Evolutionary conservation across 2,113 vertebrate genomes (phyloP), one percentile per base, ranked within the genome.

Genomic region (Aleadryas rufinucha): DNA sequence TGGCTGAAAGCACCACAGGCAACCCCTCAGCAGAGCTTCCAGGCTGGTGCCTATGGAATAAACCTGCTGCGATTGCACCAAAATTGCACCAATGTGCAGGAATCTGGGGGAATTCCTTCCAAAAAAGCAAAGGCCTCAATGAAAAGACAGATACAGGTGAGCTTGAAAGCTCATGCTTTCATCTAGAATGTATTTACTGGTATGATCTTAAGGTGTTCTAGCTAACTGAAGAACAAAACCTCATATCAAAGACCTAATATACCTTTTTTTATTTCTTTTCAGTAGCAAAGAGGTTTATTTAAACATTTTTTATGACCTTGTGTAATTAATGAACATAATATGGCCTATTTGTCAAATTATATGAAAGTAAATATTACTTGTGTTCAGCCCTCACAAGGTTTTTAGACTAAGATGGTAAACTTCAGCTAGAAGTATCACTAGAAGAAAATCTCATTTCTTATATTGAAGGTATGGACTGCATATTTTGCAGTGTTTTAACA

Each of bases 1-100:
- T 0, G 1, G 15, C 13, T 21, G 7, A 5, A 22, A 35, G 13
- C 0, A 1, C 7, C 0, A 0, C 30, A 18, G 45, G 27, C 8
- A 35, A 2, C 3, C 6, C 10, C 18, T 5, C 6, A 18, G 26
- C 47, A 63, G 33, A 83, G 6, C 19, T 77, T 47, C 66, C 26
- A 49, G 21, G 6, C 11, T 30, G 30, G 7, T 72, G 35, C 17
- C 17, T 21, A 4, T 5, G 9, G 26, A 65, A 56, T 15, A 47
- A 30, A 47, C 31, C 53, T 39, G 16, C 61, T 45, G 24, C 24
- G 6, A 22, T 60, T 7, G 1, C 68, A 63, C 22, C 20, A 45
- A 64, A 77, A 63, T 21, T 28, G 22, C 44, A 68, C 12, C 26
- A 27, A 1, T 10, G 30, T 42, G 21, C 16, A 54, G 33, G 13